A percentile compares a stretch with the other conserved stretches of the same genome.
These are phyloP conservation scores for Meloe dianella DNA, from an alignment of 2,888 invertebrate genomes.

Conservation along the genomic window DNA sequence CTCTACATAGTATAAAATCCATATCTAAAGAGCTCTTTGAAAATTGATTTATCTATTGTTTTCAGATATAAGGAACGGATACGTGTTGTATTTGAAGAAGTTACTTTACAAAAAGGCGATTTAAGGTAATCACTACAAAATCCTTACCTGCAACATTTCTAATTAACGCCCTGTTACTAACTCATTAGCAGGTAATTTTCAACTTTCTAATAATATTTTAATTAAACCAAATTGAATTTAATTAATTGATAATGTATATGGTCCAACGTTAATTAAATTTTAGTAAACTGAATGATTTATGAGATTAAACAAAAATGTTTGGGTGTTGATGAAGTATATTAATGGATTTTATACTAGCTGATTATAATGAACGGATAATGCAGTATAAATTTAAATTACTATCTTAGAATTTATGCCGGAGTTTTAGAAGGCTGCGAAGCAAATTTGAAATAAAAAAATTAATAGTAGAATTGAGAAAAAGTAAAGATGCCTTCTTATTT, in stretches of 20 bases:
- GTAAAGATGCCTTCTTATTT: no score
- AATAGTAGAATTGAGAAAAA: no score
- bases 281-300: neutral
- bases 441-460: neutral
- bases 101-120: constrained; percentile 77
- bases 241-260: constrained; percentile 2
- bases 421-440: neutral
- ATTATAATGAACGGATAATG: constrained; percentile 6
- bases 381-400: constrained; percentile 8
- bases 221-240: neutral
- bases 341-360: constrained; percentile 3
- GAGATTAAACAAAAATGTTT: neutral
- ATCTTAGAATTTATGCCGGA: neutral
- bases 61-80: constrained; percentile 78
- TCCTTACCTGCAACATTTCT: constrained; percentile 34
- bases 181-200: neutral
- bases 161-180: neutral
- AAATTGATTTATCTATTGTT: constrained; percentile 51
- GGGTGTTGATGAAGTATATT: constrained; percentile 3
- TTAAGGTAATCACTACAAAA: no score
- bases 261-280: constrained; percentile 7
- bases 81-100: constrained; percentile 82
- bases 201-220: neutral
- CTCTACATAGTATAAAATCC: constrained; percentile 38
- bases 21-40: constrained; percentile 40